Evolutionary conservation across 2,797 vertebrate genomes (phyloP), one percentile per base, ranked within the genome.

Genomic region (Choloepus didactylus): DNA sequence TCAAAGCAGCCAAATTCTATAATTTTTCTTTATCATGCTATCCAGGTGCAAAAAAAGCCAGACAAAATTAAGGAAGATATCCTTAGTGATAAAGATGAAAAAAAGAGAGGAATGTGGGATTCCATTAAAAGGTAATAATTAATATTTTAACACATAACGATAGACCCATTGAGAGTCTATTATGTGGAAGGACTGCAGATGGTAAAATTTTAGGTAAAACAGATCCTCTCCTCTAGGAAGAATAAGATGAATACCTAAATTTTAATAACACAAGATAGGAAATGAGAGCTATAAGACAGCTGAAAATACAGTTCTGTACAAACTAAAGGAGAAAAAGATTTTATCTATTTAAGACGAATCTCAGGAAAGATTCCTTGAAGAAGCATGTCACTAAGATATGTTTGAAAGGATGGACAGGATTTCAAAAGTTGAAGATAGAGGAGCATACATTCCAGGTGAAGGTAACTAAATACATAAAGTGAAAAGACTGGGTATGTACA

Each of bases 31-130:
- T 96, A 6, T 92, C 91, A 64, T 97, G 62, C 95, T 97, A 16
- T 83, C 75, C 95, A 99, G 99, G 99, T 99, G 38, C 99, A 99
- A 97, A 99, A 99, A 98, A 99, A 99, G 87, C 96, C 99, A 11
- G 99, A 99, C 86, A 99, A 99, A 98, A 97, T 99, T 67, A 98
- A 98, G 77, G 99, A 99, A 98, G 99, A 99, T 97, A 98, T 99
- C 93, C 98, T 99, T 95, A 99, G 97, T 93, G 99, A 99, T 95
- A 98, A 96, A 67, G 95, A 96, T 70, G 98, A 98, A 96, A 98
- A 95, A 95, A 97, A 96, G 84, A 98, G 98, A 97, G 99, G 99
- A 94, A 93, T 99, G 85, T 98, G 97, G 98, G 98, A 99, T 96
- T 99, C 99, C 64, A 97, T 99, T 98, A 98, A 98, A 98, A 99